phyloP scores from a whole-genome alignment of 2,113 vertebrate species.

The Nematolebias whitei region DNA sequence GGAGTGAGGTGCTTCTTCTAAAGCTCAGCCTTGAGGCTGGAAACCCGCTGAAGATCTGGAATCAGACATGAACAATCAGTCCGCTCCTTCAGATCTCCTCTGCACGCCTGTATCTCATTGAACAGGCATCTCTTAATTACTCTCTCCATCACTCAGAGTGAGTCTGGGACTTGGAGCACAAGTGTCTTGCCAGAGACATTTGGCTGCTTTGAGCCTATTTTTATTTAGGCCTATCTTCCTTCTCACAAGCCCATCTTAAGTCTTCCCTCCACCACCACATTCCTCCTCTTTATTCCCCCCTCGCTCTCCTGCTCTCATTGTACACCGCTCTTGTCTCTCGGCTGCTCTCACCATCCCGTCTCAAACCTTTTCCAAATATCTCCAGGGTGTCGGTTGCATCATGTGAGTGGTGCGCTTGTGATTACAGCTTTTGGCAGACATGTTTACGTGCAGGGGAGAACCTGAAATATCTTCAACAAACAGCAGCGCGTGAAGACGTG shows the following conservation, averaged over 20 bases:
- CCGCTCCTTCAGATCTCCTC: slow-evolving; percentile 83
- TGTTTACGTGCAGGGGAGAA: slow-evolving; percentile 25
- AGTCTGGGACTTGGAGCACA: slow-evolving; percentile 65
- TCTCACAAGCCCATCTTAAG: slow-evolving; percentile 58
- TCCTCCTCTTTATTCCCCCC: background rate
- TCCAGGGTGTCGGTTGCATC: slow-evolving; percentile 72
- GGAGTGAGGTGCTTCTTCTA: slow-evolving; percentile 69
- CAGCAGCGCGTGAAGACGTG: slow-evolving; percentile 21
- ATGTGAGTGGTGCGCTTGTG: slow-evolving; percentile 71
- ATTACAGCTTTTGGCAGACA: slow-evolving; percentile 70
- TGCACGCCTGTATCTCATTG: slow-evolving; percentile 80
- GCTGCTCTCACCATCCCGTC: slow-evolving; percentile 34
- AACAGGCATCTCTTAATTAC: slow-evolving; percentile 83
- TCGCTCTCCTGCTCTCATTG: slow-evolving; percentile 43
- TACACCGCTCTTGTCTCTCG: slow-evolving; percentile 33
- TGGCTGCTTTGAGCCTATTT: slow-evolving; percentile 62
- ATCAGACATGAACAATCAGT: slow-evolving; percentile 84
- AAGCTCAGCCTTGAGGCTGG: slow-evolving; percentile 79
- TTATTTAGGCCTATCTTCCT: slow-evolving; percentile 63
- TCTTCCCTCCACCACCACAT: slow-evolving; percentile 27
- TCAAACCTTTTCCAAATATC: slow-evolving; percentile 71
- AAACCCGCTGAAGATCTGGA: slow-evolving; percentile 80
- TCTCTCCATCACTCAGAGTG: slow-evolving; percentile 79
- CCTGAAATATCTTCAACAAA: slow-evolving; percentile 54
- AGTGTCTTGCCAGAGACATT: slow-evolving; percentile 71